Evolutionary conservation across 1,140 invertebrate species (phyloP).

Genomic region (Plutomurus gul): DNA sequence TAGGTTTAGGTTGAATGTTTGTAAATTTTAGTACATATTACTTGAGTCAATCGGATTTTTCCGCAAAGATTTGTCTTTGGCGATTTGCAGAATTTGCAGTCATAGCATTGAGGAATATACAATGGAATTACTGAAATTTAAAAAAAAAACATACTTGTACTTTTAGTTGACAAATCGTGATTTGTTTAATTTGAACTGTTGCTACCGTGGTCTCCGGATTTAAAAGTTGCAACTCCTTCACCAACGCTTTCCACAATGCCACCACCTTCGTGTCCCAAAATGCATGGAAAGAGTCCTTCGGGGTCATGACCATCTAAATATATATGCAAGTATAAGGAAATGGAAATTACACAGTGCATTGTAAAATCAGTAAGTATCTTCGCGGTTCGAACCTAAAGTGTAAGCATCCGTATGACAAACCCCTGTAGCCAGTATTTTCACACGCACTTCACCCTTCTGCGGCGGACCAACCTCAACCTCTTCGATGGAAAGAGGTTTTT

Average conservation of each 20-base stretch:
- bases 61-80: constrained; percentile 96
- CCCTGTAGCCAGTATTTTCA: constrained; percentile 81
- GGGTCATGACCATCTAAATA: constrained; percentile 78
- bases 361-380: too few relatives aligned
- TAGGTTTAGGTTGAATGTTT: constrained; percentile 30
- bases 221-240: constrained; percentile 84
- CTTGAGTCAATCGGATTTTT: constrained; percentile 83
- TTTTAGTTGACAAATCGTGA: neutral
- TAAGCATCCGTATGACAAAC: constrained; percentile 99
- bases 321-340: too few relatives aligned
- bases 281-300: constrained; percentile 90
- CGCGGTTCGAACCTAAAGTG: too few relatives aligned
- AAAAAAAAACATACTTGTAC: neutral
- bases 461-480: constrained; percentile 93
- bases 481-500: constrained; percentile 84
- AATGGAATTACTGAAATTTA: constrained; percentile 81
- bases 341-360: too few relatives aligned
- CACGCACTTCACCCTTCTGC: constrained; percentile 75
- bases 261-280: constrained; percentile 92
- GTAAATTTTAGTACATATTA: too few relatives aligned
- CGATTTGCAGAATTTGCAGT: constrained; percentile 95
- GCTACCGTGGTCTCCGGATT: constrained; percentile 79
- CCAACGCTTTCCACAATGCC: constrained; percentile 96
- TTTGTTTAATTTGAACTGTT: neutral
- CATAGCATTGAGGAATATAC: constrained; percentile 93